Conservation (phyloP, 2,888 invertebrate genomes). For the Leptogaster cylindrica region DNA sequence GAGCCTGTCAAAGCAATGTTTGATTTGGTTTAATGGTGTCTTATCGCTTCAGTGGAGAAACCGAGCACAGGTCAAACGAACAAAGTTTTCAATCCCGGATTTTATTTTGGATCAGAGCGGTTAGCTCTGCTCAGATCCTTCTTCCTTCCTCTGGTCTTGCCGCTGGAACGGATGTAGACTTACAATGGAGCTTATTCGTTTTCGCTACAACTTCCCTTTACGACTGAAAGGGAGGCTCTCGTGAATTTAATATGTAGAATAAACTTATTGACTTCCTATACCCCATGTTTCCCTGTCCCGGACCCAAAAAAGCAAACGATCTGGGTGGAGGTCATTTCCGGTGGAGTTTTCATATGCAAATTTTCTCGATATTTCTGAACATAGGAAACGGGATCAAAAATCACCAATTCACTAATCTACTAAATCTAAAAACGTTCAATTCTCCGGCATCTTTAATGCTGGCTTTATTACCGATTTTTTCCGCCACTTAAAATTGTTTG, state of each 20-base stretch:
- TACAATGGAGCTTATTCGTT: background rate
- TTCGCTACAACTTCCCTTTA: background rate
- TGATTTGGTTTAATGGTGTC: slow-evolving; percentile 37
- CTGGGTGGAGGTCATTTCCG: background rate
- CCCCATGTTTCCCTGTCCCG: background rate
- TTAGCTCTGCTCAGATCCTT: background rate
- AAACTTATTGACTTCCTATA: slow-evolving; percentile 3
- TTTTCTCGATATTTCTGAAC: background rate
- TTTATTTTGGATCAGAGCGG: slow-evolving; percentile 32
- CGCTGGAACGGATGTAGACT: background rate
- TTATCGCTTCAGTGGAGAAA: slow-evolving; percentile 27
- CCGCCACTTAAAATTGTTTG: background rate
- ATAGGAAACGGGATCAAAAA: background rate
- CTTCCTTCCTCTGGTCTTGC: background rate
- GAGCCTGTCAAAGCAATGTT: slow-evolving; percentile 24
- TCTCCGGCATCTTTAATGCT: no score
- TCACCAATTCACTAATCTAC: background rate
- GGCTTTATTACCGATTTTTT: background rate
- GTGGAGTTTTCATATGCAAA: background rate
- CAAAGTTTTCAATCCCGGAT: slow-evolving; percentile 30
- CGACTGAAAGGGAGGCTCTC: background rate
- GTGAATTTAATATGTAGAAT: slow-evolving; percentile 7
- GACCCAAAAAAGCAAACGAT: background rate
- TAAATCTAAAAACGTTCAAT: no score
- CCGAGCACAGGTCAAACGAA: slow-evolving; percentile 22